These are phyloP conservation scores for Priocnemis perturbator DNA, from an alignment of 2,888 invertebrate species.

Conservation along the genomic window DNA sequence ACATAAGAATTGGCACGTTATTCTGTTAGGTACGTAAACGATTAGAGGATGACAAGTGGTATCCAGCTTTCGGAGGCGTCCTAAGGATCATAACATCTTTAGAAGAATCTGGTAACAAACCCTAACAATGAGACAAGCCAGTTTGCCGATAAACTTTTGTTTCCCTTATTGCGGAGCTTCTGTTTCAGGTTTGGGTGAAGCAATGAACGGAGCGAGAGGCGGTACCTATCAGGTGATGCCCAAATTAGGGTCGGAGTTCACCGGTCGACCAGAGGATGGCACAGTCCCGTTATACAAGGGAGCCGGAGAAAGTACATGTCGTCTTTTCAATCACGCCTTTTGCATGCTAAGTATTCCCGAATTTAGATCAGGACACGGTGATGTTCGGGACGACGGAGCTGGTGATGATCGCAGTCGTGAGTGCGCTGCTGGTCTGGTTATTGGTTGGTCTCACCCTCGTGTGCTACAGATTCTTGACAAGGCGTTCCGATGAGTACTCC, in stretches of 20 bases:
- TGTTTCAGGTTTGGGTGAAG: constrained; percentile 19
- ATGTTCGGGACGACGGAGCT: constrained; percentile 58
- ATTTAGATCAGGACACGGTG: constrained; percentile 3
- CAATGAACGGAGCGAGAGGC: constrained; percentile 36
- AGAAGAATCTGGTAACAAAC: constrained; percentile 63
- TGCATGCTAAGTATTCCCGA: neutral
- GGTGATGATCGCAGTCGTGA: constrained; percentile 61
- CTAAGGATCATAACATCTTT: constrained; percentile 74
- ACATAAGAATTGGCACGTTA: neutral
- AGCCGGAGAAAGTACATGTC: constrained; percentile 29
- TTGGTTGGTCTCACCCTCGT: constrained; percentile 62
- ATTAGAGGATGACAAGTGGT: constrained; percentile 79
- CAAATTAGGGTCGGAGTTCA: constrained; percentile 36
- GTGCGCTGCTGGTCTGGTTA: constrained; percentile 63
- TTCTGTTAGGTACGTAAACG: constrained; percentile 75
- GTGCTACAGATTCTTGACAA: constrained; percentile 61
- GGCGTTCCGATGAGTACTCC: constrained; percentile 51
- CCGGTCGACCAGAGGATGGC: constrained; percentile 27
- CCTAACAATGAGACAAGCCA: constrained; percentile 8
- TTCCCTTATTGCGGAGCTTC: neutral
- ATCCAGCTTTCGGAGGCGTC: constrained; percentile 78
- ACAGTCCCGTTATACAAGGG: constrained; percentile 50
- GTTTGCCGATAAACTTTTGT: neutral
- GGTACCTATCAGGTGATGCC: constrained; percentile 58
- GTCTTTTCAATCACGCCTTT: neutral